Evolutionary conservation across 2,113 vertebrate species (phyloP).

Genomic region (Rynchops niger): DNA sequence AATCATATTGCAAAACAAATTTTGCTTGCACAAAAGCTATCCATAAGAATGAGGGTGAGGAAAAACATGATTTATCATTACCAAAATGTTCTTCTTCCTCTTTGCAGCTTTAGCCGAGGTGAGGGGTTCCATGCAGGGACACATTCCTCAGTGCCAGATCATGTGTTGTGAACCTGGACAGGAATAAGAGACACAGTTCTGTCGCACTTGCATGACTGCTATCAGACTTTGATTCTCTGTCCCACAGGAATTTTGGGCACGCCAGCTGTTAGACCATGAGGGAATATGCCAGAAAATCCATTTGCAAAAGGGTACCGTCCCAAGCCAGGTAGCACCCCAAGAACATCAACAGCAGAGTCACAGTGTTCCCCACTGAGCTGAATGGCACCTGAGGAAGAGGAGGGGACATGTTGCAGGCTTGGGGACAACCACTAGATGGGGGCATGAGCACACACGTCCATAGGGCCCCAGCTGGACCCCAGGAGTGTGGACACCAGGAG

Average conservation of each 20-base stretch:
- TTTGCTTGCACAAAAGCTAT: neutral
- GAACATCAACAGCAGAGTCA: neutral
- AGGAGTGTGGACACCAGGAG: neutral
- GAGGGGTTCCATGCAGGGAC: neutral
- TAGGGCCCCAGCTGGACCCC: neutral
- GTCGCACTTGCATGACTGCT: neutral
- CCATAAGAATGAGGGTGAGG: neutral
- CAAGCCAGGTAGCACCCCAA: neutral
- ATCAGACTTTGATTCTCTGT: neutral
- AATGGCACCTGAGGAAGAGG: neutral
- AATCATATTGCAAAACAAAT: neutral
- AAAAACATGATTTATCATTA: neutral
- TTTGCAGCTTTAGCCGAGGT: neutral
- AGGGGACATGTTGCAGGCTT: neutral
- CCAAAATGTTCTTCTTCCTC: neutral
- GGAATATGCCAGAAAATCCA: neutral
- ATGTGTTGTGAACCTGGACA: neutral
- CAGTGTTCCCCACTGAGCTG: neutral
- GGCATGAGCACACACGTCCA: neutral
- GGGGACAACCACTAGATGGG: slow-evolving; percentile 54
- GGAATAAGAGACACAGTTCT: neutral
- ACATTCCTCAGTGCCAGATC: neutral
- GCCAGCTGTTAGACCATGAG: too few species aligned
- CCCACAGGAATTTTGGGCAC: neutral
- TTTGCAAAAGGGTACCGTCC: neutral